Evolutionary conservation across 2,888 invertebrate species (phyloP).

Genomic region (Marasmarcha lunaedactyla): DNA sequence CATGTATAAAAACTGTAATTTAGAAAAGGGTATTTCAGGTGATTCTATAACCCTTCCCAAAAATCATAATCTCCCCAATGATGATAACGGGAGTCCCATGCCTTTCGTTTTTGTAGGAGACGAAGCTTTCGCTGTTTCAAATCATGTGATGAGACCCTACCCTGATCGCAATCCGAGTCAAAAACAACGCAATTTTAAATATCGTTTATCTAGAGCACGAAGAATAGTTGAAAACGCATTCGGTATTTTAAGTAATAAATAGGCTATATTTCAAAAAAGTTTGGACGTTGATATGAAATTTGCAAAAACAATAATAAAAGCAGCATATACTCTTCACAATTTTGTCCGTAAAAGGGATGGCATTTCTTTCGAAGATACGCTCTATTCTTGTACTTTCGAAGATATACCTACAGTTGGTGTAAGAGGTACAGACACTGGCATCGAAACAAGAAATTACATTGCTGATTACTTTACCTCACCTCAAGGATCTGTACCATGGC

Average conservation of each 20-base stretch:
- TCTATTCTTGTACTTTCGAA: background rate
- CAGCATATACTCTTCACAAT: slow-evolving; percentile 8
- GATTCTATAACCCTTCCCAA: slow-evolving; percentile 2
- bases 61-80: slow-evolving; percentile 7
- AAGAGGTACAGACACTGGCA: slow-evolving; percentile 1
- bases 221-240: slow-evolving; percentile 6
- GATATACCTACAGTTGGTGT: background rate
- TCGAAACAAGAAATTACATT: slow-evolving; percentile 2
- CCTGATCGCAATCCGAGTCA: slow-evolving; percentile 4
- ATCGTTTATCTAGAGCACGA: slow-evolving; percentile 8
- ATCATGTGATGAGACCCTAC: slow-evolving; percentile 5
- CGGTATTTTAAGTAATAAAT: slow-evolving; percentile 6
- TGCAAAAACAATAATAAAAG: slow-evolving; percentile 5
- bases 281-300: slow-evolving; percentile 3
- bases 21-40: slow-evolving; percentile 4
- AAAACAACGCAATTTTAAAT: slow-evolving; percentile 9
- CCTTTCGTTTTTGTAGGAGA: slow-evolving; percentile 10
- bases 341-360: slow-evolving; percentile 9
- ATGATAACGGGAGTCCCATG: slow-evolving; percentile 4
- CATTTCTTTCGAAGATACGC: slow-evolving; percentile 2
- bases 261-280: slow-evolving; percentile 3
- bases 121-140: slow-evolving; percentile 8
- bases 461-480: slow-evolving; percentile 1
- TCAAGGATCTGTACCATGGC: slow-evolving; percentile 2
- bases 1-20: slow-evolving; percentile 4